A percentile compares a stretch with the other conserved stretches of the same genome.
phyloP scores from a whole-genome alignment of 2,113 vertebrate species.

The Rynchops niger region DNA sequence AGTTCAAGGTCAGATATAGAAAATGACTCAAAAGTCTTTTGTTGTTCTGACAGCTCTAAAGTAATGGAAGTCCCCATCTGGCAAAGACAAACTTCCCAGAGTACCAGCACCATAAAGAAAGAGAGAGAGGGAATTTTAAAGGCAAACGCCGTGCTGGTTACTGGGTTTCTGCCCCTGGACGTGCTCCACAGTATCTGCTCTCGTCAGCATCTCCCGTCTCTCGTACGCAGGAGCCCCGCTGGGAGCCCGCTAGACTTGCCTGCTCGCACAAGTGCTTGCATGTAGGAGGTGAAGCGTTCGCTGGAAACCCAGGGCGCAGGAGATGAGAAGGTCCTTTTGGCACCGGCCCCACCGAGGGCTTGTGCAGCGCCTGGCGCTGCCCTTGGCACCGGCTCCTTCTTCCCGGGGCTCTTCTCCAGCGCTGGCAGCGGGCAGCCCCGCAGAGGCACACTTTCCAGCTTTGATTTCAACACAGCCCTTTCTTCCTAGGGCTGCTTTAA shows the following conservation, averaged over 20 bases:
- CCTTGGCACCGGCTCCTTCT: neutral
- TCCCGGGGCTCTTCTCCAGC: neutral
- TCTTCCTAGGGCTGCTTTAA: slow-evolving; percentile 1
- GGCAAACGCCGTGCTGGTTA: neutral
- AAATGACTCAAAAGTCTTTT: neutral
- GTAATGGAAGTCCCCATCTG: neutral
- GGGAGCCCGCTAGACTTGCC: neutral
- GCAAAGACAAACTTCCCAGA: neutral
- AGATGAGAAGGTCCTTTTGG: neutral
- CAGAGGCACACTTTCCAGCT: neutral
- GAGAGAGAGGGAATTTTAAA: neutral
- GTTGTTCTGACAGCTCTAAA: neutral
- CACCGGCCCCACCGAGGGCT: neutral
- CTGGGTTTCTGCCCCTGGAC: neutral
- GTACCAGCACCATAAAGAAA: neutral
- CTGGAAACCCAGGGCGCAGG: neutral
- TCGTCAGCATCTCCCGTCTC: neutral
- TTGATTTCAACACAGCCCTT: neutral
- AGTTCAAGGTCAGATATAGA: neutral
- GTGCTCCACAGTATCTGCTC: fast-evolving
- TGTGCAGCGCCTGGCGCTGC: neutral
- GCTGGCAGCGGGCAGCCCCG: neutral
- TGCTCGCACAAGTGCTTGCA: neutral
- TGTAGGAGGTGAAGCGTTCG: neutral
- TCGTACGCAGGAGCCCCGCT: neutral